A percentile compares a stretch with the other conserved stretches of the same genome.
phyloP scores from a whole-genome alignment of 37 sponge, comb jelly and placozoan genomes.

The Chondrilla cf. caribensis region DNA sequence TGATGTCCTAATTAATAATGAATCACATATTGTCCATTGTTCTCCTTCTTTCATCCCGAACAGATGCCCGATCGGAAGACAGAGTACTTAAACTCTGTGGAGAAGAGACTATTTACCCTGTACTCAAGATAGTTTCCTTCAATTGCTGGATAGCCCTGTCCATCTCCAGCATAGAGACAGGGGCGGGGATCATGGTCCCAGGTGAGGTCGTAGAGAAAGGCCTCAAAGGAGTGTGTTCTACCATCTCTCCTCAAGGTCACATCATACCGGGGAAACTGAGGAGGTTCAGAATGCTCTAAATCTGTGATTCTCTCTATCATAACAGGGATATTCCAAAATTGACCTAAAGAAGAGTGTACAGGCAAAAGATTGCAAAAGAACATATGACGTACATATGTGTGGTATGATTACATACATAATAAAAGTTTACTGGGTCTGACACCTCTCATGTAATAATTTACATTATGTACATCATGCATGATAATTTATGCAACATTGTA shows the following conservation, averaged over 20 bases:
- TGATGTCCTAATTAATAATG: too few relatives aligned
- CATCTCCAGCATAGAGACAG: constrained; percentile 20
- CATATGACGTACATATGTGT: neutral
- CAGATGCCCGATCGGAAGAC: neutral
- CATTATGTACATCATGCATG: too few relatives aligned
- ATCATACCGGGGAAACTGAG: neutral
- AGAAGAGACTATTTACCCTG: neutral
- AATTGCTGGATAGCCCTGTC: constrained; percentile 30
- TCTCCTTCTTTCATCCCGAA: too few relatives aligned
- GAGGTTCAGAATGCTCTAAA: neutral
- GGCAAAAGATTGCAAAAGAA: neutral
- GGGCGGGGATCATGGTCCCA: neutral
- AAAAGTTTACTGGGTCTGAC: too few relatives aligned
- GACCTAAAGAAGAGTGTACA: neutral
- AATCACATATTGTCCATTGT: too few relatives aligned
- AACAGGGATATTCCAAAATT: constrained; percentile 20
- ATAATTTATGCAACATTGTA: too few relatives aligned
- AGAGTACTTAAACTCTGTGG: constrained; percentile 33
- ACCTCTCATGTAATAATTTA: too few relatives aligned
- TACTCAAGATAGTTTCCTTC: constrained; percentile 42
- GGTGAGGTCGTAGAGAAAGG: neutral
- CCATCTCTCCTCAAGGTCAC: neutral
- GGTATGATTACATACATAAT: neutral
- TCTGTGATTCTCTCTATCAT: neutral
- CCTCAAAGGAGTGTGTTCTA: neutral